Evolutionary conservation across 1,140 invertebrate species (phyloP), one percentile per base, ranked within the genome.

Genomic region (Copidosoma floridanum): DNA sequence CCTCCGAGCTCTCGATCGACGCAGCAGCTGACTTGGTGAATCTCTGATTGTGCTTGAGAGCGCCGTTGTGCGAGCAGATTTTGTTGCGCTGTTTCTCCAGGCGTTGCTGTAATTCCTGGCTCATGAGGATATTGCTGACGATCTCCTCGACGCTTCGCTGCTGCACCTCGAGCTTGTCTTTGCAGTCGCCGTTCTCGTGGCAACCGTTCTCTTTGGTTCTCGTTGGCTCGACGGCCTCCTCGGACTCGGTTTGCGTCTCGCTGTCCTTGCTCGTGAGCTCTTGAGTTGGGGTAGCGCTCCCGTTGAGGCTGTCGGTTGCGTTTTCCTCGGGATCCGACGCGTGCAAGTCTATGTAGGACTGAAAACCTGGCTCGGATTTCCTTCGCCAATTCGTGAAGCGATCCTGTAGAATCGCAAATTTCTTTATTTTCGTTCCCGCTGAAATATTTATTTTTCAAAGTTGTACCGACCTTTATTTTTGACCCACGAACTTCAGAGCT

Each of bases 81-180:
- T 16, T 0, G 11, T 47, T 47, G 1, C 50, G 41, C 26, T 26
- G 47, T 69, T 86, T 88, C 52, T 87, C 89, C 12, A 92, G 76
- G 20, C 92, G 82, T 57, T 88, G 86, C 63, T 93, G 89, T 60
- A 93, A 92, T 65, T 93, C 90, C 66, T 89, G 84, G 69, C 90
- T 93, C 84, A 92, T 89, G 2, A 94, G 79, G 18, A 94, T 81
- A 71, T 93, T 89, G 14, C 89, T 86, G 21, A 94, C 90, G 27
- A 94, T 92, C 69, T 90, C 85, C 67, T 91, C 89, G 29, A 91
- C 78, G 1, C 85, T 88, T n/a, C n/a, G n/a, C 76, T 85, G 82
- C 58, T 69, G 71, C 32, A 67, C 70, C 55, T 70, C 67, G 14
- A 66, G 53, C 12, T 68, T 59, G 5, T 44, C 57, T 51, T 11